Evolutionary conservation across 1,140 invertebrate species (phyloP), one percentile per base, ranked within the genome.

Genomic region (Penaeus indicus): DNA sequence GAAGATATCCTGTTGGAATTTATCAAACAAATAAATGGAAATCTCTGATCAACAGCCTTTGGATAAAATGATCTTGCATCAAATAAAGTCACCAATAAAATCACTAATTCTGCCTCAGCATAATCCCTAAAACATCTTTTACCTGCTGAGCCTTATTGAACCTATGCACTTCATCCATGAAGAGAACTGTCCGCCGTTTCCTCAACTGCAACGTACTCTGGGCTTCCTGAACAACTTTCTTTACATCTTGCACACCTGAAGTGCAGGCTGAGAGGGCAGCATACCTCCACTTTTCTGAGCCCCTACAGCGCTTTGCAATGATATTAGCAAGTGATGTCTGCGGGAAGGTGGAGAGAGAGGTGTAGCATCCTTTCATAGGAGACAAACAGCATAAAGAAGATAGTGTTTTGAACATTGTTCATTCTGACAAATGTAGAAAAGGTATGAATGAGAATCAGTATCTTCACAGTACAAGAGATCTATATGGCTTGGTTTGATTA

Each of bases 81-180:
- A 32, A 32, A 32, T 32, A 32, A n/a, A 47, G 47, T 47, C 47
- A 47, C 11, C 11, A 10, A 47, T 47, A 47, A 47, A 10, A 13
- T 32, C 47, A 47, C 11, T 47, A 47, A 47, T 47, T 47, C 47
- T 47, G 47, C 11, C 47, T 47, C 47, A 1, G 5, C 1, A 47
- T 47, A 47, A 38, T 78, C 4, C 1, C 25, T 21, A 10, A 5
- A 27, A 25, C 25, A 78, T 38, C 38, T 1, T 8, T 47, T 54
- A 84, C 82, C 82, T 96, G 95, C 91, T 97, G 96, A 79, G 94
- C 92, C 93, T 97, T 97, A 92, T 97, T 97, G 91, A 97, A 97
- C 62, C 96, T 94, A 92, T 97, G 97, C 91, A 97, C 97, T 93
- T 97, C 97, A 94, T 97, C 97, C 94, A 97, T 95, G 92, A 97